Evolutionary conservation across 1,140 invertebrate genomes (phyloP).

Genomic region (Dysdera silvatica): DNA sequence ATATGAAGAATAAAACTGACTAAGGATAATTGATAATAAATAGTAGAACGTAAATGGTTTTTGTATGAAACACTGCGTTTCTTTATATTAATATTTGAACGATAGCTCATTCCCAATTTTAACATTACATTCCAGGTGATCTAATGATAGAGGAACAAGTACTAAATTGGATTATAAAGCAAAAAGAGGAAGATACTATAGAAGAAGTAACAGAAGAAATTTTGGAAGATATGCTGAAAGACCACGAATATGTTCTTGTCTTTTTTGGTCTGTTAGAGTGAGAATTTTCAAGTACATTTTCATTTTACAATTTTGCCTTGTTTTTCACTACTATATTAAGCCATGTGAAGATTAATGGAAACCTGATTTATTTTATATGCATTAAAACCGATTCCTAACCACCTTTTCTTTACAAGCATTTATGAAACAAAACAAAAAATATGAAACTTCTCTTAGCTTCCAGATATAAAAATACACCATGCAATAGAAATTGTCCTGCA

Average conservation of each 20-base stretch:
- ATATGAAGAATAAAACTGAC: too few relatives aligned
- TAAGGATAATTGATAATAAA: too few relatives aligned
- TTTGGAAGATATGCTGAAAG: constrained; percentile 36
- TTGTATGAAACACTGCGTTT: background rate
- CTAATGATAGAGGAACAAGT: constrained; percentile 86
- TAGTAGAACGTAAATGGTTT: too few relatives aligned
- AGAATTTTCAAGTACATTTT: background rate
- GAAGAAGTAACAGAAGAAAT: constrained; percentile 70
- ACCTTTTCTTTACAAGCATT: too few relatives aligned
- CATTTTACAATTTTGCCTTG: constrained; percentile 5
- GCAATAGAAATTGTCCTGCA: too few relatives aligned
- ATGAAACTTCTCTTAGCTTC: too few relatives aligned
- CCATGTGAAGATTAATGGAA: too few relatives aligned
- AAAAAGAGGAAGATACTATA: constrained; percentile 83
- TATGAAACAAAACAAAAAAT: too few relatives aligned
- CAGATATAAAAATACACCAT: too few relatives aligned
- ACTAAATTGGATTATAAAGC: constrained; percentile 77
- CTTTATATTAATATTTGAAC: background rate
- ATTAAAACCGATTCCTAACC: too few relatives aligned
- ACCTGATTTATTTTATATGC: too few relatives aligned
- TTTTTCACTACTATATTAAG: too few relatives aligned
- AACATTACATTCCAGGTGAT: constrained; percentile 52
- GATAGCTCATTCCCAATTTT: background rate
- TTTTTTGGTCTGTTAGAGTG: constrained; percentile 36
- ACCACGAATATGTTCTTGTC: constrained; percentile 37